Conservation (phyloP, 2,113 vertebrate species). For the Brachirus orientalis region DNA sequence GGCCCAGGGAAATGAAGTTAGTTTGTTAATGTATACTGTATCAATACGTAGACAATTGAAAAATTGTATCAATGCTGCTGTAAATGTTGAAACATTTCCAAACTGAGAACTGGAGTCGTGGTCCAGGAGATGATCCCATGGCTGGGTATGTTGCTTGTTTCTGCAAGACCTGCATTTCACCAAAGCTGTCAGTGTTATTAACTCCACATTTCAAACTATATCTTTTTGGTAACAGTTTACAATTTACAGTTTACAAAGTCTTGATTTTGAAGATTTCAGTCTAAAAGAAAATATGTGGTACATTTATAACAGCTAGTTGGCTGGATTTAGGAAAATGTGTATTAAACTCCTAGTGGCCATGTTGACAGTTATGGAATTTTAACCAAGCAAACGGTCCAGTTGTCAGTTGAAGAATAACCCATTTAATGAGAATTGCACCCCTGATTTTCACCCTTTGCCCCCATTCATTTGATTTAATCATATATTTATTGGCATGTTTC, state of each 20-base stretch:
- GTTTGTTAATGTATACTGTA: not conserved
- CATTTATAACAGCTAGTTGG: not conserved
- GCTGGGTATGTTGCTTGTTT: not conserved
- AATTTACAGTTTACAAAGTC: too few species aligned
- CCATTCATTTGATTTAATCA: not conserved
- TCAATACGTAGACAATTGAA: not conserved
- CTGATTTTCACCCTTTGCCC: not conserved
- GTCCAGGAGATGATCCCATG: conserved; percentile 34
- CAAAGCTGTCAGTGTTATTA: not conserved
- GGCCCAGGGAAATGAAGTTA: not conserved
- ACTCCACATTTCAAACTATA: not conserved
- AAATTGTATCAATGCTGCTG: not conserved
- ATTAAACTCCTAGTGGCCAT: not conserved
- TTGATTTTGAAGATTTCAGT: not conserved
- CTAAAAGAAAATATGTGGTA: too few species aligned
- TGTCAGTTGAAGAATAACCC: not conserved
- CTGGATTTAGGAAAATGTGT: not conserved
- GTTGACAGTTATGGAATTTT: not conserved
- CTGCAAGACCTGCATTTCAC: conserved; percentile 2
- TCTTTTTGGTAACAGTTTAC: too few species aligned
- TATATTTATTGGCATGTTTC: conserved; percentile 54
- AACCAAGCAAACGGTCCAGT: not conserved
- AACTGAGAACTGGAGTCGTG: conserved; percentile 9
- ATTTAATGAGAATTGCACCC: conserved; percentile 2
- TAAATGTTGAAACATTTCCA: not conserved